phyloP scores from a whole-genome alignment of 2,113 vertebrate species.

The Tylochromis polylepis region DNA sequence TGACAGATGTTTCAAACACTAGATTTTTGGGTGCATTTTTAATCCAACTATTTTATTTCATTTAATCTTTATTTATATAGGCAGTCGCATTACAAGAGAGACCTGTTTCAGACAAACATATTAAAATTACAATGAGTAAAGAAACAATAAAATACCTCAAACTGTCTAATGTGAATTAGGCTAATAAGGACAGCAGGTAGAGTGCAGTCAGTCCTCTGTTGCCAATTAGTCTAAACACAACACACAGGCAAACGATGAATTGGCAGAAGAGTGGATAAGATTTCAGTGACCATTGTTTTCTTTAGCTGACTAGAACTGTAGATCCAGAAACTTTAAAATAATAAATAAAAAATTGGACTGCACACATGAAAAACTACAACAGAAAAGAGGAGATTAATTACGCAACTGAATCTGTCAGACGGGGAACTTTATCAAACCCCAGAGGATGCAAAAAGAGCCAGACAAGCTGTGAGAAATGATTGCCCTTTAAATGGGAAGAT shows the following conservation, averaged over 20 bases:
- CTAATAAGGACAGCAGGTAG: background rate
- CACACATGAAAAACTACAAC: background rate
- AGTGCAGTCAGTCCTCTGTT: background rate
- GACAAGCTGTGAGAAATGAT: slow-evolving; percentile 19
- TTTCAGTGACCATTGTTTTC: background rate
- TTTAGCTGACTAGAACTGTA: background rate
- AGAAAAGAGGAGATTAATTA: slow-evolving; percentile 3
- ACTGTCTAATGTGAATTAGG: background rate
- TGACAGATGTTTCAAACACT: background rate
- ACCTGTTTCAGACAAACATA: background rate
- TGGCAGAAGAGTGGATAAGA: background rate
- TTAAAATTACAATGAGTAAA: background rate
- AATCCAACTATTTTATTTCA: background rate
- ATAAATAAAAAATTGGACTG: background rate
- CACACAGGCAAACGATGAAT: background rate
- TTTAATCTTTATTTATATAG: background rate
- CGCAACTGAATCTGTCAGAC: background rate
- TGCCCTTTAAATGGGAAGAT: background rate
- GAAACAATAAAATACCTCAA: background rate
- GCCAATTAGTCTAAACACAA: background rate
- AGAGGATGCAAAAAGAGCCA: slow-evolving; percentile 10
- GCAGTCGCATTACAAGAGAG: background rate
- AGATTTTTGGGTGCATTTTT: background rate
- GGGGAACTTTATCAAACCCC: background rate
- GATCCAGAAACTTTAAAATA: background rate